Evolutionary conservation across 2,113 vertebrate species (phyloP).

Genomic region (Erythrolamprus reginae): DNA sequence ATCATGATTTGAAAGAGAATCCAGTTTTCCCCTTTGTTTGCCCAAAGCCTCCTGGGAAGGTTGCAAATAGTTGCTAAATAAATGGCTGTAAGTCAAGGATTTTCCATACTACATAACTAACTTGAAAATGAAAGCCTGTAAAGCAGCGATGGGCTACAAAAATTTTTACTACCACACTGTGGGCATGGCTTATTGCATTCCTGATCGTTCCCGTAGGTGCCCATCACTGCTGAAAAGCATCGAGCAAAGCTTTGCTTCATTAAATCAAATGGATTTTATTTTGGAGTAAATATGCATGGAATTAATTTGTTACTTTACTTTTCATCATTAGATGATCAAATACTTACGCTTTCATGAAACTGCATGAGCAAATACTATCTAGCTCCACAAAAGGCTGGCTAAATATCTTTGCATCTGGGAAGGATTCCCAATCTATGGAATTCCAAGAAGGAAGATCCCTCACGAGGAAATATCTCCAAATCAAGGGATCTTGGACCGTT

Average conservation of each 20-base stretch:
- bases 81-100: not conserved
- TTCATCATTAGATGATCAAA: not conserved
- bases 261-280: not conserved
- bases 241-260: not conserved
- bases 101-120: not conserved
- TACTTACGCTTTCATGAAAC: slow-evolving; percentile 90
- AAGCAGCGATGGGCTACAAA: too few species aligned
- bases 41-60: not conserved
- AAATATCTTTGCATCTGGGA: slow-evolving; percentile 78
- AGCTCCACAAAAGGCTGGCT: slow-evolving; percentile 66
- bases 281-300: not conserved
- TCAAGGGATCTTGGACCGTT: slow-evolving; percentile 80
- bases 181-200: too few species aligned
- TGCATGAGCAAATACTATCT: slow-evolving; percentile 54
- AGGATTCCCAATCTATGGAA: slow-evolving; percentile 82
- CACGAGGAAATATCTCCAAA: slow-evolving; percentile 87
- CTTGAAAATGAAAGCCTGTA: not conserved
- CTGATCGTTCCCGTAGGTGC: too few species aligned
- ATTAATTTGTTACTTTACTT: not conserved
- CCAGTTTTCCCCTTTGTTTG: not conserved
- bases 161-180: too few species aligned
- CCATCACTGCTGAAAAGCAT: too few species aligned
- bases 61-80: not conserved
- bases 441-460: slow-evolving; percentile 82
- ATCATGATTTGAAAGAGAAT: not conserved